phyloP scores from a whole-genome alignment of 2,113 vertebrate species.

The Sciurus niger region DNA sequence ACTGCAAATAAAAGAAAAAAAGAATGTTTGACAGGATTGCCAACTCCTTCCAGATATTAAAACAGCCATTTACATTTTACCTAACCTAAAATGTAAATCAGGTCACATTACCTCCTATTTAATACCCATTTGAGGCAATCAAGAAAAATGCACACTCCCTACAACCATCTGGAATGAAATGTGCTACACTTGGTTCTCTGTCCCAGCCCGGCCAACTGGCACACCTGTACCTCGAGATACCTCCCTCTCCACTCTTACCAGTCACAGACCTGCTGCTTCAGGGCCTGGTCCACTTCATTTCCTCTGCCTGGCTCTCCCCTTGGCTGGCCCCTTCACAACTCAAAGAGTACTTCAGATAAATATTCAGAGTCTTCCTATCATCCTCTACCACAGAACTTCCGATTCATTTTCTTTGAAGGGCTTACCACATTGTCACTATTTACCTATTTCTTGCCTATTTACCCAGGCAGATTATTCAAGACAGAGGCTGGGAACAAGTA shows the following conservation, averaged over 20 bases:
- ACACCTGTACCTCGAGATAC: fast-evolving
- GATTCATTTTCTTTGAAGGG: neutral
- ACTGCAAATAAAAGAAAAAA: neutral
- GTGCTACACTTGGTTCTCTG: too few relatives aligned
- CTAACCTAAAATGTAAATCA: neutral
- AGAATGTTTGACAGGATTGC: neutral
- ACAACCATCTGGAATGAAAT: neutral
- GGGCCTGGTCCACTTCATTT: neutral
- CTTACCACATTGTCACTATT: neutral
- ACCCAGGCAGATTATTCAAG: too few relatives aligned
- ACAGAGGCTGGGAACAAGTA: too few relatives aligned
- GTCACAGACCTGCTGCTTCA: neutral
- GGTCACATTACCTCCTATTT: neutral
- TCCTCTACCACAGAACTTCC: neutral
- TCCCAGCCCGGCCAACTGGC: too few relatives aligned
- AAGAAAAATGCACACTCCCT: neutral
- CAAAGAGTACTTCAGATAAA: neutral
- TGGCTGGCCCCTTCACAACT: neutral
- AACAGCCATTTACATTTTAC: neutral
- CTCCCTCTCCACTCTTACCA: neutral
- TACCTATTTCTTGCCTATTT: neutral
- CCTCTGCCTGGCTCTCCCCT: neutral
- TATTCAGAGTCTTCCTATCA: neutral
- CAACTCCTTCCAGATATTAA: neutral
- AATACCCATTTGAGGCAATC: neutral